phyloP scores from a whole-genome alignment of 2,888 invertebrate species.

The Lottia gigantea region DNA sequence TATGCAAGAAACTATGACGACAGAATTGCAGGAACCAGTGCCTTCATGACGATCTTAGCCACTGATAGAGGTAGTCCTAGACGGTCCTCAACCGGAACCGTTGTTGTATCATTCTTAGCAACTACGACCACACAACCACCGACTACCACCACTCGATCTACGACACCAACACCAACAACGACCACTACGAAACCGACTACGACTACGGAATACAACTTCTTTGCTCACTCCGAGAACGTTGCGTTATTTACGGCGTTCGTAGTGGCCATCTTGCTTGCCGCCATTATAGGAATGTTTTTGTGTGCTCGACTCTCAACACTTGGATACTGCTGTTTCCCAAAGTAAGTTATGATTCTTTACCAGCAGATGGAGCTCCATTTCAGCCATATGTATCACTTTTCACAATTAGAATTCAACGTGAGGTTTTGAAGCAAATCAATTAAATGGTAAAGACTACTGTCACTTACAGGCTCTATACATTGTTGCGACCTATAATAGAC shows the following conservation, averaged over 20 bases:
- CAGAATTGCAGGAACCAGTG: conserved; percentile 27
- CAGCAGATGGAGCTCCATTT: no score
- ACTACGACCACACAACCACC: conserved; percentile 35
- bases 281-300: conserved; percentile 2
- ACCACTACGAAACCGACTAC: conserved; percentile 23
- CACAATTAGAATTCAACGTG: no score
- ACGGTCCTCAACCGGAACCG: conserved; percentile 19
- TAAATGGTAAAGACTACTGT: no score
- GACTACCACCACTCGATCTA: conserved; percentile 31
- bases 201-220: conserved; percentile 14
- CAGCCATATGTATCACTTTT: no score
- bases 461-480: no score
- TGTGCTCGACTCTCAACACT: background rate
- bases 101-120: conserved; percentile 27
- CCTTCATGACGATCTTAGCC: conserved; percentile 26
- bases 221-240: conserved; percentile 15
- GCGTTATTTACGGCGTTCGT: conserved; percentile 16
- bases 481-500: no score
- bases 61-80: conserved; percentile 30
- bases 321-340: background rate
- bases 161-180: conserved; percentile 30
- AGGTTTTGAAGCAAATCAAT: no score
- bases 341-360: background rate
- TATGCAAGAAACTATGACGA: conserved; percentile 8
- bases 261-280: background rate